Percentiles rank a stretch among this genome's conserved stretches.
phyloP scores from a whole-genome alignment of 2,797 vertebrate species.

The Rhodeus uyekii region DNA sequence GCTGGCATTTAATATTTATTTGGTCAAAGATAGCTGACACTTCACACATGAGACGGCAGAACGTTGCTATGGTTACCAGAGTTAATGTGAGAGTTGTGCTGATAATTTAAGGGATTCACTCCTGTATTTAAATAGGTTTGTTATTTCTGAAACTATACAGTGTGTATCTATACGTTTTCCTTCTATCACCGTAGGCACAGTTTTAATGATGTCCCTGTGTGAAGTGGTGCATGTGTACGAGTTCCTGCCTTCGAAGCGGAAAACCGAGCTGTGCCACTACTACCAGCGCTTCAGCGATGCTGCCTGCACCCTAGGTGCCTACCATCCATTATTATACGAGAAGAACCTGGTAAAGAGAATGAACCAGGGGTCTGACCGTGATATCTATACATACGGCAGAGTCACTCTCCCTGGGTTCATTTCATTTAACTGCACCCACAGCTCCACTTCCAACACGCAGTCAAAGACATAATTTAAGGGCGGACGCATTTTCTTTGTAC shows the following conservation, averaged over 20 bases:
- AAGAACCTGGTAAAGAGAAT: slow-evolving; percentile 84
- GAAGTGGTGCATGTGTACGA: slow-evolving; percentile 81
- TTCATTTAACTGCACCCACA: slow-evolving; percentile 69
- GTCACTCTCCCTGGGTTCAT: slow-evolving; percentile 77
- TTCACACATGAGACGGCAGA: too few species aligned
- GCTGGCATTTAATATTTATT: too few species aligned
- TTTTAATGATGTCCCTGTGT: slow-evolving; percentile 83
- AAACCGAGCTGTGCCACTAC: slow-evolving; percentile 81
- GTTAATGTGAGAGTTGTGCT: too few species aligned
- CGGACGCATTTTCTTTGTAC: neutral
- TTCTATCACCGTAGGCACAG: slow-evolving; percentile 66
- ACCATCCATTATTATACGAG: slow-evolving; percentile 83
- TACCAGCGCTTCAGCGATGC: slow-evolving; percentile 79
- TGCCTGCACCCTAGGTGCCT: slow-evolving; percentile 82
- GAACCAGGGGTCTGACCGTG: slow-evolving; percentile 74
- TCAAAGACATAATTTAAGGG: slow-evolving; percentile 34
- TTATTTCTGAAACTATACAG: too few species aligned
- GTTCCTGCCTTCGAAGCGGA: slow-evolving; percentile 79
- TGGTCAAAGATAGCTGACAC: too few species aligned
- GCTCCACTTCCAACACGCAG: slow-evolving; percentile 13
- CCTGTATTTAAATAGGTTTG: too few species aligned
- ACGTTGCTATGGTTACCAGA: too few species aligned
- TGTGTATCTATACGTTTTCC: neutral
- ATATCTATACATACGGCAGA: slow-evolving; percentile 73
- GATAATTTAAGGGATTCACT: too few species aligned